Evolutionary conservation across 2,888 invertebrate genomes (phyloP).

Genomic region (Lasioglossum lativentre): DNA sequence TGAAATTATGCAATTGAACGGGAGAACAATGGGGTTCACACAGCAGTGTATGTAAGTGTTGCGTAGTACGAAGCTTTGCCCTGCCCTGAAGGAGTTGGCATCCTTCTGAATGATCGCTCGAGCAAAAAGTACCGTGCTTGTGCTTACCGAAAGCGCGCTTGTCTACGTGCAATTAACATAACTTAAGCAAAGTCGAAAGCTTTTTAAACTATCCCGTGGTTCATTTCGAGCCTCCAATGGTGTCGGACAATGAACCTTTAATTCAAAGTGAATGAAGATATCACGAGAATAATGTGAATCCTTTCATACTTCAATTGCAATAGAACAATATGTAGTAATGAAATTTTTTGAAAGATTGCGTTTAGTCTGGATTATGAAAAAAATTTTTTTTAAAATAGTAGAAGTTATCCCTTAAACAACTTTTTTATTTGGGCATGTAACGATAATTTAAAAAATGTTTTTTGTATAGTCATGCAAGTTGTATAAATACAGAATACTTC

Average conservation of each 20-base stretch:
- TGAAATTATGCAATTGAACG: not conserved
- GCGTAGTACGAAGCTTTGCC: not conserved
- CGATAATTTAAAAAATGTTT: too few species aligned
- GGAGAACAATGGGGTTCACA: slow-evolving; percentile 17
- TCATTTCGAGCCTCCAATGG: not conserved
- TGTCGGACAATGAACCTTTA: not conserved
- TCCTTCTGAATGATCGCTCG: slow-evolving; percentile 30
- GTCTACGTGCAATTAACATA: slow-evolving; percentile 37
- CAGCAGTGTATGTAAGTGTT: not conserved
- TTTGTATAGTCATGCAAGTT: too few species aligned
- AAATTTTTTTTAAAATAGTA: too few species aligned
- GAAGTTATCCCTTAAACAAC: too few species aligned
- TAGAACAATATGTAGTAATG: too few species aligned
- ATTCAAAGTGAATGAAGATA: not conserved
- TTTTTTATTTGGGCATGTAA: too few species aligned
- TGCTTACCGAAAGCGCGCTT: not conserved
- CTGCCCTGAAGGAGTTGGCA: not conserved
- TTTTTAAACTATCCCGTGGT: slow-evolving; percentile 1
- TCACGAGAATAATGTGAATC: not conserved
- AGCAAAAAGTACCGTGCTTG: slow-evolving; percentile 11
- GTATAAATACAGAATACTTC: too few species aligned
- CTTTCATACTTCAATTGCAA: not conserved
- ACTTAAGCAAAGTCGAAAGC: slow-evolving; percentile 14
- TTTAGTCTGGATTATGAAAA: too few species aligned
- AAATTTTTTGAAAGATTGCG: too few species aligned